phyloP scores from a whole-genome alignment of 2,797 vertebrate species.

The Anabas testudineus region DNA sequence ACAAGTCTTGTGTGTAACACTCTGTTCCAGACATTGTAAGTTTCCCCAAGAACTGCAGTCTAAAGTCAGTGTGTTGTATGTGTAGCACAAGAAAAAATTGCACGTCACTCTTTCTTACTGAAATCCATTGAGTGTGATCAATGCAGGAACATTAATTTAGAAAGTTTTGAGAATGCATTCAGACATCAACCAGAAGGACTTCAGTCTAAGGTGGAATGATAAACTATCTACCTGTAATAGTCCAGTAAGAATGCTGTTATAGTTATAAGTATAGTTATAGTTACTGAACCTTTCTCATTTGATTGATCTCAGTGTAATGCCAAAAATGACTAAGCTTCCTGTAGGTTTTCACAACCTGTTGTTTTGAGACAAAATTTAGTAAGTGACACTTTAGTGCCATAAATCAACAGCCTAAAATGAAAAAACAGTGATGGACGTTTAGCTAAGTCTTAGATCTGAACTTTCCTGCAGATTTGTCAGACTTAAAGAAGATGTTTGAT shows the following conservation, averaged over 20 bases:
- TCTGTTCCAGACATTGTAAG: too few species aligned
- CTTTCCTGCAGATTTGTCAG: background rate
- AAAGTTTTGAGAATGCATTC: too few species aligned
- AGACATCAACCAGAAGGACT: background rate
- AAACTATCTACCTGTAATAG: background rate
- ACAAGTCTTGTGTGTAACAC: too few species aligned
- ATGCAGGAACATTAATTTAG: too few species aligned
- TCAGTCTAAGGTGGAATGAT: too few species aligned
- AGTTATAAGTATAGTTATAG: too few species aligned
- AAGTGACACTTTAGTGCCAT: background rate
- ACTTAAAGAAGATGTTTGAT: background rate
- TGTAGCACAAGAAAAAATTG: too few species aligned
- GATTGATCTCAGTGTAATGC: constrained; percentile 1
- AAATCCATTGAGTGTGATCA: too few species aligned
- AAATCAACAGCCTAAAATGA: background rate
- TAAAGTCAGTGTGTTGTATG: too few species aligned
- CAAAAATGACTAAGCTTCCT: background rate
- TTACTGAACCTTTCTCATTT: background rate
- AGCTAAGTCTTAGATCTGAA: constrained; percentile 1
- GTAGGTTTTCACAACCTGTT: background rate
- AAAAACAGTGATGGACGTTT: background rate
- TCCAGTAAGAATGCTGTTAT: background rate
- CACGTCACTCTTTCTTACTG: too few species aligned
- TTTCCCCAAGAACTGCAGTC: too few species aligned
- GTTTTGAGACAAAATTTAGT: background rate